These are phyloP conservation scores for Papilio aristodemus DNA, from an alignment of 1,140 invertebrate genomes.

Conservation along the genomic window DNA sequence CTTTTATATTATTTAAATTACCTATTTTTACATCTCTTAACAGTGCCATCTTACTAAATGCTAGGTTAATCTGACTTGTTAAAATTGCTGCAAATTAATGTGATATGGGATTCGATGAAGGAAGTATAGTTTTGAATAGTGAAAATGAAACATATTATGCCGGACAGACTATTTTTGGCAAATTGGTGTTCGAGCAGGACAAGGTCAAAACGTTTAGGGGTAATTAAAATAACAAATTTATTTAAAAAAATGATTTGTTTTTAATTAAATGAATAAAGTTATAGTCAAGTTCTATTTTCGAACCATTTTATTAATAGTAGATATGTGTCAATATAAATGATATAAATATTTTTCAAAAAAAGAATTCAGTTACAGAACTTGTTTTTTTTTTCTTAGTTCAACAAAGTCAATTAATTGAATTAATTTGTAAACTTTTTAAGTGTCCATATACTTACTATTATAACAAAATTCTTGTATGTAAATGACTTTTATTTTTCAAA, in stretches of 20 bases:
- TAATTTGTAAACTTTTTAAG: too few species aligned
- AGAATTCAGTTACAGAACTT: too few species aligned
- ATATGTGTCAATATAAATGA: background rate
- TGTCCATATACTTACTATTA: too few species aligned
- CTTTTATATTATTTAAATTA: too few species aligned
- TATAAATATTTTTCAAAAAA: too few species aligned
- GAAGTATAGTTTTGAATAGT: slow-evolving; percentile 83
- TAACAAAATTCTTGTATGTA: background rate
- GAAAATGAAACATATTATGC: slow-evolving; percentile 82
- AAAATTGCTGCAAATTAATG: slow-evolving; percentile 15
- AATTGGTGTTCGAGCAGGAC: slow-evolving; percentile 80
- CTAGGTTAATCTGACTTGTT: too few species aligned
- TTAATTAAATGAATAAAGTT: background rate
- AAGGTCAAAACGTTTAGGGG: slow-evolving; percentile 83
- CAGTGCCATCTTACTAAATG: too few species aligned
- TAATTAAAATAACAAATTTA: slow-evolving; percentile 40
- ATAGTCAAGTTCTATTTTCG: too few species aligned
- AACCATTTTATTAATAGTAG: background rate
- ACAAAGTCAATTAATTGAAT: too few species aligned
- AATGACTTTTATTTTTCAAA: slow-evolving; percentile 8
- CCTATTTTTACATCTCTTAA: too few species aligned
- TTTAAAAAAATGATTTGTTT: background rate
- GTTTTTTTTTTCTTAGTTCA: too few species aligned
- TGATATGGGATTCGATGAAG: slow-evolving; percentile 80
- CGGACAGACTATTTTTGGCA: slow-evolving; percentile 82